Conservation (phyloP, 2,888 invertebrate species). For the Sclerodermus sp. region DNA sequence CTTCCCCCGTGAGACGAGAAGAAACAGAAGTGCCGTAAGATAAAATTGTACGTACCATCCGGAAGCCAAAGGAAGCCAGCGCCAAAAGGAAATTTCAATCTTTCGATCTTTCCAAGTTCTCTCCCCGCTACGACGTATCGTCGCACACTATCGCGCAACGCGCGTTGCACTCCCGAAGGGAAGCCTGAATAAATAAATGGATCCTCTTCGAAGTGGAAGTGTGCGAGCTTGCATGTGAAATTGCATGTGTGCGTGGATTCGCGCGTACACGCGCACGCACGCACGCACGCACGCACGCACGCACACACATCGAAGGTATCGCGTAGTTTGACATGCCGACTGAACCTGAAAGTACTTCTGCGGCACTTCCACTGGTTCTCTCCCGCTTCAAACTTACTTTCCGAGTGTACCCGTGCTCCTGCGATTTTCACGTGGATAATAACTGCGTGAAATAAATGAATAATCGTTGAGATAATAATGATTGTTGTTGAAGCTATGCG, state of each 20-base stretch:
- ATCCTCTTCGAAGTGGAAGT: conserved; percentile 10
- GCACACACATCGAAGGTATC: neutral
- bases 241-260: conserved; percentile 5
- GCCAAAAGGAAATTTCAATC: neutral
- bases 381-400: no score
- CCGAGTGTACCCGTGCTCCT: conserved; percentile 3
- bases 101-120: no score
- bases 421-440: conserved; percentile 25
- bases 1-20: no score
- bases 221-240: conserved; percentile 14
- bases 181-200: conserved; percentile 29
- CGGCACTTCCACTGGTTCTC: no score
- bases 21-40: no score
- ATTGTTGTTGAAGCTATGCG: neutral
- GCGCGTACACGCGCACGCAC: neutral
- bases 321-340: no score
- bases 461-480: conserved; percentile 21
- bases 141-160: no score
- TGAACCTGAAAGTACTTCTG: no score
- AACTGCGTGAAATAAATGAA: conserved; percentile 23
- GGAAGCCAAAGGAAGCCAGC: no score
- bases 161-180: neutral
- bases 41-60: no score
- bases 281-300: conserved; percentile 3
- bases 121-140: no score